phyloP scores from a whole-genome alignment of 1,140 invertebrate genomes.

The Chionoecetes opilio region DNA sequence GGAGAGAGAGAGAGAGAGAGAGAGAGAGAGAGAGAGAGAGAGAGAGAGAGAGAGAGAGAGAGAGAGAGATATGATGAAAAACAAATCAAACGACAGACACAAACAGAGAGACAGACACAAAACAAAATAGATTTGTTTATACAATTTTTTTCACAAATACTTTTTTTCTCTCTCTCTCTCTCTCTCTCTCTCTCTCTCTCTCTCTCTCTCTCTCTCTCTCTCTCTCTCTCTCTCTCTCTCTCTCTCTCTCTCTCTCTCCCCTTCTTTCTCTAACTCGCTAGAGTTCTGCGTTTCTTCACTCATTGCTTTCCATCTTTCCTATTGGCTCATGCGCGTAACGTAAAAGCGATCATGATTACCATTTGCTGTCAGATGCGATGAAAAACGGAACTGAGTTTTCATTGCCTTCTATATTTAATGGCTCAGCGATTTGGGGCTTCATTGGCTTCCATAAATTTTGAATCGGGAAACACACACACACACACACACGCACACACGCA shows the following conservation, averaged over 20 bases:
- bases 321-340: neutral
- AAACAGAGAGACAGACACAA: too few relatives aligned
- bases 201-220: neutral
- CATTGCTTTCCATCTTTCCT: neutral
- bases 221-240: neutral
- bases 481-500: slow-evolving; percentile 45
- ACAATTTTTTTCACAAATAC: neutral
- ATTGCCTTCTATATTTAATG: neutral
- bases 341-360: neutral
- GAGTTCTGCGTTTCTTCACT: neutral
- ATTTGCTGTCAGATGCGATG: neutral
- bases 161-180: slow-evolving; percentile 36
- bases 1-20: too few relatives aligned
- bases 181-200: slow-evolving; percentile 47
- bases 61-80: too few relatives aligned
- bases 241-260: neutral
- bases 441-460: neutral
- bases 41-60: too few relatives aligned
- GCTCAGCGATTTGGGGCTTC: neutral
- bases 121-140: too few relatives aligned
- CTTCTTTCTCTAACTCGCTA: neutral
- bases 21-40: too few relatives aligned
- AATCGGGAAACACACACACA: slow-evolving; percentile 34
- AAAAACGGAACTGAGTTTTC: neutral
- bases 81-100: too few relatives aligned